Base-by-base conservation (phyloP, 2,113 vertebrate species). In the Neodon shergylaensis region DNA sequence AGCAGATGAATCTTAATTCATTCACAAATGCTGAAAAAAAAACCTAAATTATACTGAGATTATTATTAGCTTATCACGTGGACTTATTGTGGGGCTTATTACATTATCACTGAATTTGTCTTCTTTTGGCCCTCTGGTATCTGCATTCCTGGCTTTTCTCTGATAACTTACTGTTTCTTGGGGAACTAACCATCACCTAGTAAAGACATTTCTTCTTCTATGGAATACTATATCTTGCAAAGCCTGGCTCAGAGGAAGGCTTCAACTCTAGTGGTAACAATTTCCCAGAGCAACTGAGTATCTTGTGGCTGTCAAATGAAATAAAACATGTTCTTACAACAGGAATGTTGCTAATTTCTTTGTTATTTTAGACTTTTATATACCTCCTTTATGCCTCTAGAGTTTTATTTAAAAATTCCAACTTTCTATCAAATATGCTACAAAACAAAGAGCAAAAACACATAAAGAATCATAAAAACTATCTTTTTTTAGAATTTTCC, bases 1-100 rank as follows among this genome's bases (percentile, higher is more conserved):
- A 78, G 5, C 28, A 78, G 26, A 86, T 49, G 26, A 4, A 63
- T 76, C 83, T 47, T 81, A 95, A 73, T 93, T 66, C 7, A 88
- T 44, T 9, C 2, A 89, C 58, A 94, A 84, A 77, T 54, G 8
- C 9, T 82, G 5, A 95, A 81, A 31, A 77, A 77, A 74, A 85
- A 58, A 49, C 12, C 28, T 81, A n/a, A 81, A 19, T 7, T 63
- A 49, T n/a, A 61, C 7, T 44, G 33, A 22, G 66, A 79, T 26
- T 58, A 9, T 9, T n/a, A 28, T 24, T 82, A 21, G 52, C 47
- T 44, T 0, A 49, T 4, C 5, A 68, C 42, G 9, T 22, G 1
- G 16, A 49, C 33, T 65, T 19, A 58, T 13, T 44, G 0, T 8
- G 49, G 8, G 36, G 3, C 42, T n/a, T 9, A 1, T 10, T 88